These are phyloP conservation scores for Hirudinaria manillensis DNA, from an alignment of 2,888 invertebrate genomes.

Conservation along the genomic window DNA sequence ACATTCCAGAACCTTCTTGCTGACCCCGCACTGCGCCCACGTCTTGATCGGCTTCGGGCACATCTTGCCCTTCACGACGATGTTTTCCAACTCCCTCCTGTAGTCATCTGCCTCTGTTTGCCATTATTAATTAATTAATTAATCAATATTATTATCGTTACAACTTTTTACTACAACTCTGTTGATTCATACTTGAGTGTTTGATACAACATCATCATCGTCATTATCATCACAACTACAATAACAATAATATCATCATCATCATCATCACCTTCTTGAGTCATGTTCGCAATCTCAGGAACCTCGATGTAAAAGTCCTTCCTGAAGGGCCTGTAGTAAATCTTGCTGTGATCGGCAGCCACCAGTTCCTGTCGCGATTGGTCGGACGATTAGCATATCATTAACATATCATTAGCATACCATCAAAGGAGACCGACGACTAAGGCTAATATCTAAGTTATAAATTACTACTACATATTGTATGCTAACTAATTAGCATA, in stretches of 20 bases:
- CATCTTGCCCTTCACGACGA: slow-evolving; percentile 89
- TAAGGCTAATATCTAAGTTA: background rate
- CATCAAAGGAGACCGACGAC: background rate
- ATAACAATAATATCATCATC: slow-evolving; percentile 5
- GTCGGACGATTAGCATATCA: background rate
- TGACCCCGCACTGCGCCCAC: slow-evolving; percentile 98
- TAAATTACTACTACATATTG: background rate
- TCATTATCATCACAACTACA: background rate
- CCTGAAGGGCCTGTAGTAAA: slow-evolving; percentile 80
- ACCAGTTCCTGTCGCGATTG: slow-evolving; percentile 65
- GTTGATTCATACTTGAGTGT: too few species aligned
- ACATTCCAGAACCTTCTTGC: slow-evolving; percentile 86
- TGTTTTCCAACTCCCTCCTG: slow-evolving; percentile 78
- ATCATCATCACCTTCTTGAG: slow-evolving; percentile 60
- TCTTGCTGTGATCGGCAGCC: slow-evolving; percentile 56
- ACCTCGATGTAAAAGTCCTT: slow-evolving; percentile 97
- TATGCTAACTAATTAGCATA: background rate
- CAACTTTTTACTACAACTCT: too few species aligned
- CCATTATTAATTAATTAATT: background rate
- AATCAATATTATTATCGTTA: background rate
- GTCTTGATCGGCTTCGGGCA: slow-evolving; percentile 87
- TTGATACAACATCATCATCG: background rate
- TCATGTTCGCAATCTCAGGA: slow-evolving; percentile 88
- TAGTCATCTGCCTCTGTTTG: slow-evolving; percentile 55
- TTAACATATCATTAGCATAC: background rate